A percentile compares a stretch with the other conserved stretches of the same genome.
phyloP scores from a whole-genome alignment of 2,888 invertebrate genomes.

The Andrena chrysosceles region DNA sequence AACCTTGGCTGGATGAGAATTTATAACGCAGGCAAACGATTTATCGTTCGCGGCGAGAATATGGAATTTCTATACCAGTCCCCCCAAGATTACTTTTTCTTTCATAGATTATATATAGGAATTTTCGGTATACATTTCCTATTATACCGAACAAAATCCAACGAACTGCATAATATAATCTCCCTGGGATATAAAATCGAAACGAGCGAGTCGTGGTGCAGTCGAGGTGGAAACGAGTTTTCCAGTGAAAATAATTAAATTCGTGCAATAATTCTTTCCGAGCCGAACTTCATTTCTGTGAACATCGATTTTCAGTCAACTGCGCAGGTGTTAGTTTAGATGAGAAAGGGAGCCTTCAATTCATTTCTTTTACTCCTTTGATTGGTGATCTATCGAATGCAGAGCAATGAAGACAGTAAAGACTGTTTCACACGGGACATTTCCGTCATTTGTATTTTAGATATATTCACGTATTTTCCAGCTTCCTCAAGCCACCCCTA shows the following conservation, averaged over 20 bases:
- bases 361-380: no score
- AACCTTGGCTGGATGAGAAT: constrained; percentile 15
- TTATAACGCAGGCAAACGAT: constrained; percentile 8
- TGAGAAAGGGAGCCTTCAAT: no score
- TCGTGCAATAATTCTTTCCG: background rate
- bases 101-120: background rate
- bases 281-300: background rate
- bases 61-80: background rate
- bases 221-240: background rate
- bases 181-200: background rate
- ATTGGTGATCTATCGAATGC: no score
- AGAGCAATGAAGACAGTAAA: no score
- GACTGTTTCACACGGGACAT: no score
- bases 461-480: no score
- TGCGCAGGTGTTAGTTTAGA: no score
- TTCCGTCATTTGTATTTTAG: no score
- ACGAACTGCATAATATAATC: background rate
- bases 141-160: background rate
- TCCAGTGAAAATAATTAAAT: background rate
- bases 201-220: background rate
- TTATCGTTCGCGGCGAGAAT: background rate
- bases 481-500: no score
- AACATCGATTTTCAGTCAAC: background rate
- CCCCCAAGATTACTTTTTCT: background rate
- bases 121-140: background rate